Percentiles rank a stretch among this genome's conserved stretches.
Evolutionary conservation across 2,888 invertebrate species (phyloP).

Genomic region (Neuroscelio doddi): DNA sequence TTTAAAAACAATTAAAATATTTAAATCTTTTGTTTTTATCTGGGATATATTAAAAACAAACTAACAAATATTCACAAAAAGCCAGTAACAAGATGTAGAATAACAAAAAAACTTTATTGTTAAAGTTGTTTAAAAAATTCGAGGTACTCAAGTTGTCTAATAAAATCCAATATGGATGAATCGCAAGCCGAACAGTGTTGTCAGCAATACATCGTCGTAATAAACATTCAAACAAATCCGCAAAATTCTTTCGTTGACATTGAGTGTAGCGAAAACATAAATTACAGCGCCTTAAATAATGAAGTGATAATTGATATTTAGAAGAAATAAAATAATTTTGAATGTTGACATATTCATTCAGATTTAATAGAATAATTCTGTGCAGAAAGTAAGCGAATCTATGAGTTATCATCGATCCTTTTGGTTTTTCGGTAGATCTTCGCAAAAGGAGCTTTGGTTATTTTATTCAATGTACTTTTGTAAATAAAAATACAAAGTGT

Average conservation of each 20-base stretch:
- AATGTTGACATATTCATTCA: not conserved
- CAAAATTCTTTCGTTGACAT: not conserved
- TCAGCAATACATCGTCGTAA: constrained; percentile 5
- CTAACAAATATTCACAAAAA: too few relatives aligned
- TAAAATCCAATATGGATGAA: not conserved
- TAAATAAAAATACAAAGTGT: constrained; percentile 8
- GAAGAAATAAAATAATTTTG: too few relatives aligned
- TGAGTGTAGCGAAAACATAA: not conserved
- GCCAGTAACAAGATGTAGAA: not conserved
- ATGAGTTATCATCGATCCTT: not conserved
- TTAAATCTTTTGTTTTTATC: too few relatives aligned
- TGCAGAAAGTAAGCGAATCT: not conserved
- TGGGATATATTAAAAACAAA: too few relatives aligned
- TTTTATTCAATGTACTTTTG: constrained; percentile 2
- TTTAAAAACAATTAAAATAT: too few relatives aligned
- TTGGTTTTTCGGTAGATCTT: constrained; percentile 7
- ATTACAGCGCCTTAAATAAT: too few relatives aligned
- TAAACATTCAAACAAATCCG: not conserved
- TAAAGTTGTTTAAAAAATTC: constrained; percentile 29
- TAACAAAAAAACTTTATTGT: constrained; percentile 28
- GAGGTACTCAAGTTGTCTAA: constrained; percentile 16
- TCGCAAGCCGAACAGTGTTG: constrained; percentile 3
- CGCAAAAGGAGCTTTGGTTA: constrained; percentile 18
- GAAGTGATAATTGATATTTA: too few relatives aligned
- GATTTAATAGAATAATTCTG: constrained; percentile 1